phyloP scores from a whole-genome alignment of 2,797 vertebrate species.

The Bovichtus variegatus region DNA sequence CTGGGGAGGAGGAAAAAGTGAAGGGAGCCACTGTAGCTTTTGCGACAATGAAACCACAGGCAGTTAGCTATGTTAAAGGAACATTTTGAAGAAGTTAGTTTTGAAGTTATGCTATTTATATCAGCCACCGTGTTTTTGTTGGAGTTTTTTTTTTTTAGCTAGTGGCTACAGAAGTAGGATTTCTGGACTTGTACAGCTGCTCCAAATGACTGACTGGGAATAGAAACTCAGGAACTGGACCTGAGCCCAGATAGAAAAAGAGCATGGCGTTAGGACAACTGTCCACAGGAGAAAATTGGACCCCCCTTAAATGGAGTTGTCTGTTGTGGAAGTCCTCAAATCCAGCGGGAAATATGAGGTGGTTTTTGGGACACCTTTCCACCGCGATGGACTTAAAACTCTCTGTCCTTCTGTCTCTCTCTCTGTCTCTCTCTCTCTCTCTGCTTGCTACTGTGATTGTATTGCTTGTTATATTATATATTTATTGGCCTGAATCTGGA shows the following conservation, averaged over 20 bases:
- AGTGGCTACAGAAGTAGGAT: not conserved
- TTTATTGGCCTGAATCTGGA: not conserved
- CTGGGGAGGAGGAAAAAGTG: not conserved
- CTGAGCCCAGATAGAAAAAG: not conserved
- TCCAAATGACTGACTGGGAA: not conserved
- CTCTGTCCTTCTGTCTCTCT: not conserved
- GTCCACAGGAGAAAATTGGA: not conserved
- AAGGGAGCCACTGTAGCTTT: not conserved
- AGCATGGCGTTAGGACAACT: not conserved
- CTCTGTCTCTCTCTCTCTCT: not conserved
- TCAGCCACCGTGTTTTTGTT: not conserved
- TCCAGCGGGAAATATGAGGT: not conserved
- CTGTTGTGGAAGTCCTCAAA: not conserved
- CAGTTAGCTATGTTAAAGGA: not conserved
- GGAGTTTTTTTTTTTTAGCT: not conserved
- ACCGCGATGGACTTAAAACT: not conserved
- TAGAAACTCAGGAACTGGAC: not conserved
- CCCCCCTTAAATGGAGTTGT: not conserved
- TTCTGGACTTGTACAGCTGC: not conserved
- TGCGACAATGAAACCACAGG: not conserved
- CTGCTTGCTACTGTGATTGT: not conserved
- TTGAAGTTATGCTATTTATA: not conserved
- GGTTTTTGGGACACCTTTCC: not conserved
- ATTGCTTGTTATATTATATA: not conserved
- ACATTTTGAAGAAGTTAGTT: not conserved